These are phyloP conservation scores for Tadarida brasiliensis DNA, from an alignment of 2,797 vertebrate species.

Conservation along the genomic window DNA sequence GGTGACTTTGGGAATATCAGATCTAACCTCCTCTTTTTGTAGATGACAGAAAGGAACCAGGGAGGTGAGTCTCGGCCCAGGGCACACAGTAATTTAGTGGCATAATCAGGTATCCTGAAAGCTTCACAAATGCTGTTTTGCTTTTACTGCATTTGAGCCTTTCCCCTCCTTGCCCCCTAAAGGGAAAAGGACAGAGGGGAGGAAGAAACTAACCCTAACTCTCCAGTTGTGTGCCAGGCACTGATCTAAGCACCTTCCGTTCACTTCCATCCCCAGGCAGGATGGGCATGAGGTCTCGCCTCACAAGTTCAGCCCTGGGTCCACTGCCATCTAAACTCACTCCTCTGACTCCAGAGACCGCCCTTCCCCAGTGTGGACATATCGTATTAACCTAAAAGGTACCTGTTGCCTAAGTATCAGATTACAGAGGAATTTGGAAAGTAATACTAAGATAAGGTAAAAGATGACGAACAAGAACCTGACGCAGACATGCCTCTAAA, in stretches of 20 bases:
- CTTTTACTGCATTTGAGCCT: not conserved
- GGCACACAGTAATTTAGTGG: not conserved
- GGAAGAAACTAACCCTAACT: not conserved
- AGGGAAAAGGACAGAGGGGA: not conserved
- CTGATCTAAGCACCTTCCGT: not conserved
- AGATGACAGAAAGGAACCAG: not conserved
- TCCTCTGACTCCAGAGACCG: not conserved
- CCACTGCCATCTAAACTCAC: not conserved
- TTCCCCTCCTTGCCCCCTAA: not conserved
- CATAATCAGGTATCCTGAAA: not conserved
- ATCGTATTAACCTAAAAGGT: not conserved
- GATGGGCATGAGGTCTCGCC: not conserved
- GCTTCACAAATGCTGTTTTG: not conserved
- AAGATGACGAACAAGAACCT: not conserved
- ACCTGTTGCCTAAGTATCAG: not conserved
- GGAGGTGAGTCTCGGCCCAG: not conserved
- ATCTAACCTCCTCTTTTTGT: not conserved
- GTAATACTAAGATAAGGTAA: slow-evolving; percentile 35
- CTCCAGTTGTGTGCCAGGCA: not conserved
- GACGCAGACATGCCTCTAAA: not conserved
- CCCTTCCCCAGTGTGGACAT: not conserved
- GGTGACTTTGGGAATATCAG: not conserved
- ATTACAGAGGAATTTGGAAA: not conserved
- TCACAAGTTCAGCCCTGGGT: not conserved
- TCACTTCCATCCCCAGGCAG: not conserved